Conservation (phyloP, 2,797 vertebrate genomes). For the Pangasius larnaudii region DNA sequence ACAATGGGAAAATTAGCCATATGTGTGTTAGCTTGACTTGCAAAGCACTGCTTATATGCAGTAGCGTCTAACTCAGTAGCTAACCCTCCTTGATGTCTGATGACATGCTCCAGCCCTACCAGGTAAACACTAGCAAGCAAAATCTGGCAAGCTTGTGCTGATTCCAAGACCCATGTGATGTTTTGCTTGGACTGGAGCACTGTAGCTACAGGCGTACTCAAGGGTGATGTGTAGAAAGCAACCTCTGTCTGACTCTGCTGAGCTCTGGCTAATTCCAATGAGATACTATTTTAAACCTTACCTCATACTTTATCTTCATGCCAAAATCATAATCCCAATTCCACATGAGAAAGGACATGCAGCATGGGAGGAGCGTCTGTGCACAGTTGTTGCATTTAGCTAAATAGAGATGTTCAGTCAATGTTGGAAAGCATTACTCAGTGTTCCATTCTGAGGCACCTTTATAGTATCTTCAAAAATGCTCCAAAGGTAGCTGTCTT, state of each 20-base stretch:
- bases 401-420: slow-evolving; percentile 23
- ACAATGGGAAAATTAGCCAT: not conserved
- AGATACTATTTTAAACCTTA: slow-evolving; percentile 63
- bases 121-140: slow-evolving; percentile 59
- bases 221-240: slow-evolving; percentile 66
- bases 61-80: slow-evolving; percentile 48
- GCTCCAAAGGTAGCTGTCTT: not conserved
- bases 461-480: not conserved
- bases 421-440: slow-evolving; percentile 23
- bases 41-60: not conserved
- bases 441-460: not conserved
- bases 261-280: slow-evolving; percentile 61
- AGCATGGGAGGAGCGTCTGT: slow-evolving; percentile 45
- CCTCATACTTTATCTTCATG: slow-evolving; percentile 63
- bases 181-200: slow-evolving; percentile 73
- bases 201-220: slow-evolving; percentile 50
- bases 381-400: slow-evolving; percentile 38
- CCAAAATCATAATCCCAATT: slow-evolving; percentile 56
- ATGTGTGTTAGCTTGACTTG: not conserved
- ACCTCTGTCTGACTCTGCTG: slow-evolving; percentile 63
- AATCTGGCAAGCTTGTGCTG: slow-evolving; percentile 61
- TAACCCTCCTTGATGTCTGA: slow-evolving; percentile 60
- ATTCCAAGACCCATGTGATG: slow-evolving; percentile 62
- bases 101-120: slow-evolving; percentile 63
- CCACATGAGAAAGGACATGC: slow-evolving; percentile 49